phyloP scores from a whole-genome alignment of 2,113 vertebrate species.

The Eublepharis macularius region DNA sequence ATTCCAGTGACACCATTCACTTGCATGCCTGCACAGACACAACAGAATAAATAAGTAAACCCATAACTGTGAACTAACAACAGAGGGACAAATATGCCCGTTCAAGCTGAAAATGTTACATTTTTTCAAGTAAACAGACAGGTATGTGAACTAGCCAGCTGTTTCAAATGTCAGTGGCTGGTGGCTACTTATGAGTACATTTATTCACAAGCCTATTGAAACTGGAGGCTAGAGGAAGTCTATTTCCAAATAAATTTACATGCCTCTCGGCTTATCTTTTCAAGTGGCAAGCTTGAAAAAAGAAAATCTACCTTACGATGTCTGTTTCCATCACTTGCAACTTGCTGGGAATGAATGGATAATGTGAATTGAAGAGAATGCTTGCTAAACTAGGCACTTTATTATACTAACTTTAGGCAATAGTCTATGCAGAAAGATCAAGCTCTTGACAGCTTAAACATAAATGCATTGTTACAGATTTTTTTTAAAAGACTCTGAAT shows the following conservation, averaged over 20 bases:
- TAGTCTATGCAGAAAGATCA: conserved; percentile 16
- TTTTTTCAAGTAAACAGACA: neutral
- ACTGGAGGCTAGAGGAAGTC: neutral
- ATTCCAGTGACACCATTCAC: no score
- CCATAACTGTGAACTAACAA: no score
- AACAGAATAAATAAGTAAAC: no score
- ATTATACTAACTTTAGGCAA: neutral
- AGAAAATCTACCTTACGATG: neutral
- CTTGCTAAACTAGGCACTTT: neutral
- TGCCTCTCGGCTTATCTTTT: neutral
- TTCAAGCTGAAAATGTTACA: neutral
- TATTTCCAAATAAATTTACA: neutral
- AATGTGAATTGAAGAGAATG: neutral
- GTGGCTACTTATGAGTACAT: neutral
- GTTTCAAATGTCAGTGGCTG: neutral
- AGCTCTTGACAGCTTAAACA: conserved; percentile 23
- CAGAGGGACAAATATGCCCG: neutral
- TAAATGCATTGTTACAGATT: conserved; percentile 58
- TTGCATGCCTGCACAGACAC: no score
- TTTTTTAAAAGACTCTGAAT: neutral
- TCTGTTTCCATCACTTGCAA: neutral
- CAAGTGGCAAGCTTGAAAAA: neutral
- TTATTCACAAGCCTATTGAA: neutral
- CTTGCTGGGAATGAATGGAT: neutral
- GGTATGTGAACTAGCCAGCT: neutral